Conservation (phyloP, 2,888 invertebrate species). For the Proisotoma minuta region DNA sequence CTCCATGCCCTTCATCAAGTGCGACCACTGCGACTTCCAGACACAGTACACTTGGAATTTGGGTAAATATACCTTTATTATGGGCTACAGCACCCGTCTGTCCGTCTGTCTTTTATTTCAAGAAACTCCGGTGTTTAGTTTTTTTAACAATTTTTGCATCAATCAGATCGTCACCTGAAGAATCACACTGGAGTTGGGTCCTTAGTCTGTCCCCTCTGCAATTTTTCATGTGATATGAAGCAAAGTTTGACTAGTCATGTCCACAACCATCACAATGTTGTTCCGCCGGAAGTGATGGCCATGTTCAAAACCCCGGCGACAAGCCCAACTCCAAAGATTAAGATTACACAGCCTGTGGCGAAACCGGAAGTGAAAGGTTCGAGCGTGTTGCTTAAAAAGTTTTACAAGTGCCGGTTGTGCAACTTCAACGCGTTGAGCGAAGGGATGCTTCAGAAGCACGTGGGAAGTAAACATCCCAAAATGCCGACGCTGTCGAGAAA, state of each 20-base stretch:
- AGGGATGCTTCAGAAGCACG: conserved; percentile 58
- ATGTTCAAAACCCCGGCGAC: conserved; percentile 32
- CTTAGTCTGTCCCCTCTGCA: conserved; percentile 79
- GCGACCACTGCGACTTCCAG: conserved; percentile 85
- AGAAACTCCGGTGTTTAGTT: neutral
- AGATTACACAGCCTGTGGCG: conserved; percentile 8
- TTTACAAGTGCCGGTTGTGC: conserved; percentile 55
- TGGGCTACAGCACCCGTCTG: no score
- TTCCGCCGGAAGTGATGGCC: conserved; percentile 26
- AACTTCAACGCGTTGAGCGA: conserved; percentile 59
- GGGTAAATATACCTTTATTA: no score
- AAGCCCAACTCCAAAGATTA: conserved; percentile 16
- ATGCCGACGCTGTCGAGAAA: no score
- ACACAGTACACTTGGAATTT: conserved; percentile 82
- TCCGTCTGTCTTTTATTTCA: neutral
- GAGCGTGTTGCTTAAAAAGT: neutral
- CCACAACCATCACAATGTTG: conserved; percentile 36
- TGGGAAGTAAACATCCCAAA: conserved; percentile 49
- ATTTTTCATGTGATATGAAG: conserved; percentile 85
- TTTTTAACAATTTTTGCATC: neutral
- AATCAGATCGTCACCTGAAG: conserved; percentile 76
- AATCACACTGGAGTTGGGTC: conserved; percentile 80
- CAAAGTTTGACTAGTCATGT: conserved; percentile 67
- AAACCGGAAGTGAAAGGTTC: neutral
- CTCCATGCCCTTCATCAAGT: conserved; percentile 91